Conservation (phyloP, 2,888 invertebrate species). For the Lymantria monacha region DNA sequence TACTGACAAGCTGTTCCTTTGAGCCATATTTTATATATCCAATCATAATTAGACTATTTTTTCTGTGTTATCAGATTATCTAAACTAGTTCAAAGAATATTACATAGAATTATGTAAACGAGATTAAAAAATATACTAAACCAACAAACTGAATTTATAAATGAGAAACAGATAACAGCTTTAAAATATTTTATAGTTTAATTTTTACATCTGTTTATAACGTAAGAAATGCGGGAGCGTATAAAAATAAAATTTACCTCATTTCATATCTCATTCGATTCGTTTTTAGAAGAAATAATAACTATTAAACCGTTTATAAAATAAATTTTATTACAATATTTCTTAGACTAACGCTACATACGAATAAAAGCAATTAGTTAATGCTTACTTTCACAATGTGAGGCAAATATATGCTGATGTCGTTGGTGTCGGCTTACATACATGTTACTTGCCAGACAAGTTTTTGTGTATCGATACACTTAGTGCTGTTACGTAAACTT, state of each 20-base stretch:
- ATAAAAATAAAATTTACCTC: slow-evolving; percentile 19
- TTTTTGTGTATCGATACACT: slow-evolving; percentile 50
- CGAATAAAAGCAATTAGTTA: slow-evolving; percentile 26
- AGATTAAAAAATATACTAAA: too few species aligned
- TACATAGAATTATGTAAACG: too few species aligned
- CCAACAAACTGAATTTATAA: too few species aligned
- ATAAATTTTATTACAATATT: slow-evolving; percentile 11
- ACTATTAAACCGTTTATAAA: slow-evolving; percentile 5
- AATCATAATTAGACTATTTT: background rate
- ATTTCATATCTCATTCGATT: slow-evolving; percentile 1
- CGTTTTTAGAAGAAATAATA: slow-evolving; percentile 1
- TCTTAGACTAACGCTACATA: slow-evolving; percentile 1
- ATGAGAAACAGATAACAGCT: background rate
- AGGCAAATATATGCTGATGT: slow-evolving; percentile 37
- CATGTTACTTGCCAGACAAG: slow-evolving; percentile 51
- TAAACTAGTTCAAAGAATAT: too few species aligned
- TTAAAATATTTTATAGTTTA: slow-evolving; percentile 14
- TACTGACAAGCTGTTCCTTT: slow-evolving; percentile 25
- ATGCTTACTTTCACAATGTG: slow-evolving; percentile 57
- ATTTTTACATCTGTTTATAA: slow-evolving; percentile 26
- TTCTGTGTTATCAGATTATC: background rate
- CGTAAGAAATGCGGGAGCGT: slow-evolving; percentile 5
- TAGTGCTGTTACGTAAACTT: slow-evolving; percentile 41
- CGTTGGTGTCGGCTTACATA: slow-evolving; percentile 31
- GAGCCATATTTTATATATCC: slow-evolving; percentile 18